These are phyloP conservation scores for Empidonax alnorum DNA, from an alignment of 2,113 vertebrate species.

Conservation along the genomic window DNA sequence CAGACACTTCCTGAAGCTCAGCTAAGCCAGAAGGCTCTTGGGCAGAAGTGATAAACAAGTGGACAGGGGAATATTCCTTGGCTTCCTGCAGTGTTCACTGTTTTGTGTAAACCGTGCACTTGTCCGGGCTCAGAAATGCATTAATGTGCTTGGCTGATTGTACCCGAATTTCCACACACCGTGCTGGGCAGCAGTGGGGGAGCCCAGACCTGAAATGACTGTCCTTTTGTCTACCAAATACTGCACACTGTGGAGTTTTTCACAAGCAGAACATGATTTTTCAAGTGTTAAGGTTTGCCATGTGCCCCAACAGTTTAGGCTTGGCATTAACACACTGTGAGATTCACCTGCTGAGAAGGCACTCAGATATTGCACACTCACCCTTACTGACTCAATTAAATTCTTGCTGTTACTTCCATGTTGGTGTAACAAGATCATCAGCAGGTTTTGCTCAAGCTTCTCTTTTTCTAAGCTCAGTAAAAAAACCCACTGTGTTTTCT, in stretches of 20 bases:
- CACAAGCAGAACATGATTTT: not conserved
- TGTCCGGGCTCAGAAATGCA: not conserved
- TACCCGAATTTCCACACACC: not conserved
- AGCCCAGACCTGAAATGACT: not conserved
- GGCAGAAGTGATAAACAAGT: not conserved
- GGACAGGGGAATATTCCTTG: not conserved
- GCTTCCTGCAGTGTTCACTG: not conserved
- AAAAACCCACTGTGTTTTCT: not conserved
- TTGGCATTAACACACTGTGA: not conserved
- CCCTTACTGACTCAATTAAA: not conserved
- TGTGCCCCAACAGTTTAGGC: not conserved
- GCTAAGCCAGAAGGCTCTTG: not conserved
- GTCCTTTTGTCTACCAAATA: not conserved
- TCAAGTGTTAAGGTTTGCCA: not conserved
- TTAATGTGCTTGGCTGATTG: not conserved
- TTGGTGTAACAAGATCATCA: not conserved
- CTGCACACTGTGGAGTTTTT: not conserved
- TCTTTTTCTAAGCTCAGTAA: not conserved
- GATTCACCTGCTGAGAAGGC: not conserved
- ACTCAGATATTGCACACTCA: not conserved
- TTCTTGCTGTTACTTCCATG: not conserved
- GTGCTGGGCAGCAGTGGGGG: not conserved
- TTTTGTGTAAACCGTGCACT: not conserved
- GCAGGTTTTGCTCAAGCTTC: not conserved
- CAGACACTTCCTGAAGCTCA: not conserved